Evolutionary conservation across 2,888 invertebrate genomes (phyloP).

Genomic region (Notodonta ziczac): DNA sequence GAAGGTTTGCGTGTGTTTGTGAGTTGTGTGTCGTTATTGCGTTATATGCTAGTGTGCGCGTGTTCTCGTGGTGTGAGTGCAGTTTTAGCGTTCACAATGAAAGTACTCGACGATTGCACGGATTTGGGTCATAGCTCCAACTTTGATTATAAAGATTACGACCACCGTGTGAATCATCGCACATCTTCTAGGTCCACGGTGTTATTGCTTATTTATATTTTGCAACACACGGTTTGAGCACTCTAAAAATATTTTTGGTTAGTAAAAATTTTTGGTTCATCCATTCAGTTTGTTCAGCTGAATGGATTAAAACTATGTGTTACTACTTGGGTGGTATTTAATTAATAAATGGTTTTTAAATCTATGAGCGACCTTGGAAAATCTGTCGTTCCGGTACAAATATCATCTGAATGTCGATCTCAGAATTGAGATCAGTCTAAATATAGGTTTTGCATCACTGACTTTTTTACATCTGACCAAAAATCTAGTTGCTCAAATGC

Average conservation of each 20-base stretch:
- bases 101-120: constrained; percentile 80
- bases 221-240: constrained; percentile 25
- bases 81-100: constrained; percentile 80
- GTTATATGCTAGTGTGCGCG: constrained; percentile 40
- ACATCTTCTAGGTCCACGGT: constrained; percentile 64
- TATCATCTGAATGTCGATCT: no score
- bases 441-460: not conserved
- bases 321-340: not conserved
- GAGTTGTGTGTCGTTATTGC: constrained; percentile 29
- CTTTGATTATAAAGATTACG: constrained; percentile 83
- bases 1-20: constrained; percentile 31
- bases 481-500: not conserved
- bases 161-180: constrained; percentile 79
- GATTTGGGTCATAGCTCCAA: constrained; percentile 82
- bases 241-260: constrained; percentile 12
- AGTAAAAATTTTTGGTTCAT: constrained; percentile 12
- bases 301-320: not conserved
- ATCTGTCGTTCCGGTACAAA: no score
- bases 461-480: not conserved
- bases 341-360: no score
- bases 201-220: constrained; percentile 36
- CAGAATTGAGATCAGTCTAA: not conserved
- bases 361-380: no score
- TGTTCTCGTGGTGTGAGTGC: constrained; percentile 54
- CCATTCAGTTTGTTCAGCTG: constrained; percentile 1